phyloP scores from a whole-genome alignment of 2,888 invertebrate genomes.

The Selenia dentaria region DNA sequence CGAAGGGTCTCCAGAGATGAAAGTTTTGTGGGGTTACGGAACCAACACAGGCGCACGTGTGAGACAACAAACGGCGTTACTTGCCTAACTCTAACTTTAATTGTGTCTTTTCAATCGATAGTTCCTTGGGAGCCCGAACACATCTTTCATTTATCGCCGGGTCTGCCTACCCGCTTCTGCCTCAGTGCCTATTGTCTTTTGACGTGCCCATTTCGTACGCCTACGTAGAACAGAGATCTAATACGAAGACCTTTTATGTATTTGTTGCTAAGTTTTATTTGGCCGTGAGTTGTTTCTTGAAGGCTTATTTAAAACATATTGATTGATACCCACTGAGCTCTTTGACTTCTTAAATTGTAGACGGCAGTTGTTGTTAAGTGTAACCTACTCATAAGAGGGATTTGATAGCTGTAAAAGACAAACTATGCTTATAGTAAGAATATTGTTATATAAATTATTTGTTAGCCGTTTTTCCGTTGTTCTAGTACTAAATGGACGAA shows the following conservation, averaged over 20 bases:
- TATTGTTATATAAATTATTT: too few relatives aligned
- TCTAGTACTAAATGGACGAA: too few relatives aligned
- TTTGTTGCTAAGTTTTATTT: conserved; percentile 10
- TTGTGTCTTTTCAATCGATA: conserved; percentile 84
- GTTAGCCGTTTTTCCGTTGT: too few relatives aligned
- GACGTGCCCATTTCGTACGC: conserved; percentile 44
- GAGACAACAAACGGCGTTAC: conserved; percentile 79
- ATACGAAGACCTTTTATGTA: conserved; percentile 18
- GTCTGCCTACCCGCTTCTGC: conserved; percentile 37
- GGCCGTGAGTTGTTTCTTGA: not conserved
- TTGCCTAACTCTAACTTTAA: conserved; percentile 83
- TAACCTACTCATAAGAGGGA: too few relatives aligned
- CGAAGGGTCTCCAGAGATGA: conserved; percentile 77
- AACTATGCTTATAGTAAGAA: too few relatives aligned
- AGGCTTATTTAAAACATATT: not conserved
- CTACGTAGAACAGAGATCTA: conserved; percentile 28
- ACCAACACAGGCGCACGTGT: conserved; percentile 71
- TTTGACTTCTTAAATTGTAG: too few relatives aligned
- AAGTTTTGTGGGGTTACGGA: conserved; percentile 81
- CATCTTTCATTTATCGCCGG: conserved; percentile 56
- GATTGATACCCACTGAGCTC: too few relatives aligned
- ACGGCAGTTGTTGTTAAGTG: too few relatives aligned
- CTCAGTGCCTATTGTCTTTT: conserved; percentile 42
- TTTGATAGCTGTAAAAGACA: too few relatives aligned
- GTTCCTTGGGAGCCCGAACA: conserved; percentile 53